Conservation (phyloP, 2,797 vertebrate genomes). For the Acrocephalus scirpaceus region DNA sequence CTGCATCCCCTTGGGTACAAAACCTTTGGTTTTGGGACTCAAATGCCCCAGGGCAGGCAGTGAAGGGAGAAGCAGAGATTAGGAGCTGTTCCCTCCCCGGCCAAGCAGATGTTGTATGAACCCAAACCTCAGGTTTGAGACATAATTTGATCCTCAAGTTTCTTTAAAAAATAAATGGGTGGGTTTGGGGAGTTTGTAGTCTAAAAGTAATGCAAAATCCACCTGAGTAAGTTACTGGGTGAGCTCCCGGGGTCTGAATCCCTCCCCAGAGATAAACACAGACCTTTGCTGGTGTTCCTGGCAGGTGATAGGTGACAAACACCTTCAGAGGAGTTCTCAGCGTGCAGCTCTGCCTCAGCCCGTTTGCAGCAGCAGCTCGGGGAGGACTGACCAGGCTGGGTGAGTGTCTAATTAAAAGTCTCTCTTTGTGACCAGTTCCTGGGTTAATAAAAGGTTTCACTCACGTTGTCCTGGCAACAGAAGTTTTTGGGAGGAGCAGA, state of each 20-base stretch:
- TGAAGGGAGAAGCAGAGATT: not conserved
- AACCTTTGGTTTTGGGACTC: not conserved
- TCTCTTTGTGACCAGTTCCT: not conserved
- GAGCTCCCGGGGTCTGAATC: not conserved
- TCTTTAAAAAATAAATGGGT: not conserved
- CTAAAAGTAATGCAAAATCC: not conserved
- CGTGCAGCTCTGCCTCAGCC: not conserved
- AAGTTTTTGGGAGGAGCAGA: conserved; percentile 9
- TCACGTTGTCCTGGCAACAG: not conserved
- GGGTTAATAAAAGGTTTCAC: not conserved
- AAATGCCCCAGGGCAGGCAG: not conserved
- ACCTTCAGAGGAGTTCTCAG: not conserved
- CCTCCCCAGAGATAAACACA: not conserved
- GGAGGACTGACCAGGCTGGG: not conserved
- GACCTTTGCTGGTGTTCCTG: not conserved
- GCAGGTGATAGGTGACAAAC: not conserved
- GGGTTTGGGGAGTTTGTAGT: not conserved
- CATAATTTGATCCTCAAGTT: not conserved
- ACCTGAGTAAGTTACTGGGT: not conserved
- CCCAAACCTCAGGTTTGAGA: not conserved
- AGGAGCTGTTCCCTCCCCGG: not conserved
- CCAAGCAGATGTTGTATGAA: not conserved
- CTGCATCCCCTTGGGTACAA: not conserved
- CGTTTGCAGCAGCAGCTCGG: not conserved
- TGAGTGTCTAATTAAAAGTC: not conserved